Evolutionary conservation across 2,888 invertebrate genomes (phyloP), one percentile per base, ranked within the genome.

Genomic region (Lycia hirtaria): DNA sequence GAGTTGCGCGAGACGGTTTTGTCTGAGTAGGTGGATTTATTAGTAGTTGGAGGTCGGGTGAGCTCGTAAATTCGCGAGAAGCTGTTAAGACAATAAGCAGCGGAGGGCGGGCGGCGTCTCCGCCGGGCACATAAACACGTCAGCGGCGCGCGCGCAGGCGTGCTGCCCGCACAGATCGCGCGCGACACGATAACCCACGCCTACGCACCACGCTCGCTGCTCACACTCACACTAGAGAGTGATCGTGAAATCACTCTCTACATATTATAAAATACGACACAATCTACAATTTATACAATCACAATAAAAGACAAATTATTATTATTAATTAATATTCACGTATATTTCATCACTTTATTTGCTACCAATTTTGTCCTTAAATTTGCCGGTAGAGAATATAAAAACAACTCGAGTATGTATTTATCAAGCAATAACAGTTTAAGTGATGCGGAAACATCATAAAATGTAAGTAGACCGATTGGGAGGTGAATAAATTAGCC

Each of bases 41-140:
- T 76, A 72, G 69, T 75, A 75, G 76, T 76, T 76, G 76, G 78
- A 77, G 72, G 76, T 70, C 55, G 72, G 72, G 72, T 75, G 73
- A 71, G 75, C 76, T 84, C 85, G 81, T 87, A 87, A 88, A 88
- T 85, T 81, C 75, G 76, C 72, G 68, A 75, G 75, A 81, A 73
- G 76, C 82, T 81, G 86, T 86, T 87, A 84, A 84, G 84, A 90
- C 88, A 90, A 89, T 88, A 86, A 84, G 80, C 80, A 73, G 81
- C 73, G 68, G 86, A 85, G 81, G 88, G 88, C 86, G 85, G 83
- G 55, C 64, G 59, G 65, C 72, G 76, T 76, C 78, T 72, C 74
- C 73, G 72, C 73, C 71, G 32, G 45, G 73, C 76, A 82, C 88
- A 81, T 91, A 90, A 91, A 90, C 85, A 82, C 87, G 81, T 90